phyloP scores from a whole-genome alignment of 2,113 vertebrate species.

The Archilochus colubris region DNA sequence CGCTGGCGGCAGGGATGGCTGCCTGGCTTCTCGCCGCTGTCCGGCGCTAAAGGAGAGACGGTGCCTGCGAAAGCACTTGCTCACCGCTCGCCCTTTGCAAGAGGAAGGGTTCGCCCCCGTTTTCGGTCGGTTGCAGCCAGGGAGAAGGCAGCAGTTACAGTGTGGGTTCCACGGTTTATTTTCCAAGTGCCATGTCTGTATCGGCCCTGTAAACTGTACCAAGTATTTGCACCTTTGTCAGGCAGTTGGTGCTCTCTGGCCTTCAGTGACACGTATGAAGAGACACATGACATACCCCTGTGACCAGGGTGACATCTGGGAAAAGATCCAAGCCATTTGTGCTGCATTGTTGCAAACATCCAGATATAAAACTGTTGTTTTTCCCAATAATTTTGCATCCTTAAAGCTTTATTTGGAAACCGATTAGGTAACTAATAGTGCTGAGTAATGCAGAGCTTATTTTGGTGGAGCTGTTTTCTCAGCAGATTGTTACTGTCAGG shows the following conservation, averaged over 20 bases:
- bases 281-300: neutral
- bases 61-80: neutral
- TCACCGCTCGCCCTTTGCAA: neutral
- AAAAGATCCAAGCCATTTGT: neutral
- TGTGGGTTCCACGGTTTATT: accelerated
- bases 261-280: neutral
- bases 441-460: accelerated
- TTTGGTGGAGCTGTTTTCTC: neutral
- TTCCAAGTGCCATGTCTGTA: neutral
- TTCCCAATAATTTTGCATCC: neutral
- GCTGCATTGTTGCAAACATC: accelerated
- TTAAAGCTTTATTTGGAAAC: neutral
- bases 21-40: neutral
- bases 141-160: neutral
- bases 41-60: neutral
- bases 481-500: neutral
- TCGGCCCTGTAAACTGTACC: neutral
- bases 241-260: neutral
- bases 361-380: neutral
- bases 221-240: neutral
- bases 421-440: accelerated
- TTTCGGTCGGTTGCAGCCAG: accelerated
- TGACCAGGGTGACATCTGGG: neutral
- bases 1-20: neutral
- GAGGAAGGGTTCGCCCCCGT: accelerated